Evolutionary conservation across 2,113 vertebrate species (phyloP).

Genomic region (Callospermophilus lateralis): DNA sequence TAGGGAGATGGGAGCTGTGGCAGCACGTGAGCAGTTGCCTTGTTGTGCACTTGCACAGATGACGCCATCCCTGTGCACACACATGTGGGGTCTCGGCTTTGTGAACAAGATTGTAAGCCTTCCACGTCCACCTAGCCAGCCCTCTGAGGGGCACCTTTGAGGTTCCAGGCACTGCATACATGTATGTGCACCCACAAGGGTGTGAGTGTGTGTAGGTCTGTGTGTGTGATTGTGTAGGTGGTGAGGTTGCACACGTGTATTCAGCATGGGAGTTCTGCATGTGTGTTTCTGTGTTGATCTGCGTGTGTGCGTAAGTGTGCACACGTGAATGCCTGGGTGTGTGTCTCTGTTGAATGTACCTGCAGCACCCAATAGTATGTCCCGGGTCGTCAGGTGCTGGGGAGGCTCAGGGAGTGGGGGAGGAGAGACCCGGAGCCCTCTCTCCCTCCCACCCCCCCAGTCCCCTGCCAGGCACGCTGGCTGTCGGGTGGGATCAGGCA

Average conservation of each 20-base stretch:
- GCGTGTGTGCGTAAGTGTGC: neutral
- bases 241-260: neutral
- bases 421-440: neutral
- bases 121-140: neutral
- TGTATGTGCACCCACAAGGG: neutral
- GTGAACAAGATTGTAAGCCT: neutral
- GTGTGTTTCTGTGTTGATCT: neutral
- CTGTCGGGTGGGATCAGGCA: neutral
- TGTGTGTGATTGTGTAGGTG: neutral
- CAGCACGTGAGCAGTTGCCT: neutral
- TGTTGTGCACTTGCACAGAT: neutral
- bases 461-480: neutral
- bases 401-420: neutral
- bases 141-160: neutral
- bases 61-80: neutral
- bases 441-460: neutral
- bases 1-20: constrained; percentile 10
- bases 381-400: too few relatives aligned
- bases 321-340: neutral
- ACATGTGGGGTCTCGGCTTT: neutral
- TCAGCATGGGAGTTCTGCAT: neutral
- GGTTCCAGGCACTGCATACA: too few relatives aligned
- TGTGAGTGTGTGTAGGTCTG: neutral
- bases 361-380: neutral
- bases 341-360: neutral